Evolutionary conservation across 2,113 vertebrate species (phyloP).

Genomic region (Chaetura pelagica): DNA sequence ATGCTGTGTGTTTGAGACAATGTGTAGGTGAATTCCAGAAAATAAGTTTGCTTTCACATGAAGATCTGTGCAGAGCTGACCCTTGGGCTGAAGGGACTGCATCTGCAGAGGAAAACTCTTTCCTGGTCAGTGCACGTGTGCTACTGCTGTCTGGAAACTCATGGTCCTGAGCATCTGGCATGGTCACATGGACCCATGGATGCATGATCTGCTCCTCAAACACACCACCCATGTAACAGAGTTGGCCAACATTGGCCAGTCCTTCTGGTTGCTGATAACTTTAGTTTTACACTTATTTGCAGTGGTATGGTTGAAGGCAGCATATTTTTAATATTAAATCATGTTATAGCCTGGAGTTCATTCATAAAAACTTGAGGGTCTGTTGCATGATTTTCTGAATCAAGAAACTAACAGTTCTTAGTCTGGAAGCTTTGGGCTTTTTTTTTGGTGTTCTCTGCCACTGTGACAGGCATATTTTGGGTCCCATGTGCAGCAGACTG

Average conservation of each 20-base stretch:
- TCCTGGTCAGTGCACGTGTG: not conserved
- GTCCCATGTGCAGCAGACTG: not conserved
- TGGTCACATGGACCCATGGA: not conserved
- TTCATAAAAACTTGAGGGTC: not conserved
- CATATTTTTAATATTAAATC: not conserved
- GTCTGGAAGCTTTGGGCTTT: not conserved
- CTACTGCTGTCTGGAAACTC: not conserved
- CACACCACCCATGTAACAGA: not conserved
- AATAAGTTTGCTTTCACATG: not conserved
- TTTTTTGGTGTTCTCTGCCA: not conserved
- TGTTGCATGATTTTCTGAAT: not conserved
- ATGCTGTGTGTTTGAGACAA: not conserved
- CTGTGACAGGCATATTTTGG: not conserved
- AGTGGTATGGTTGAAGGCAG: not conserved
- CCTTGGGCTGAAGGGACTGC: not conserved
- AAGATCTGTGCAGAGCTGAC: not conserved
- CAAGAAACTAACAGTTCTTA: not conserved
- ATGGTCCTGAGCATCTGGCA: not conserved
- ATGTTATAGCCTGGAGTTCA: not conserved
- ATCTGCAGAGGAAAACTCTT: not conserved
- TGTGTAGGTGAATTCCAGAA: not conserved
- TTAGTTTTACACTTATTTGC: not conserved
- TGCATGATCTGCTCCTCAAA: not conserved
- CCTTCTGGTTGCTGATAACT: not conserved
- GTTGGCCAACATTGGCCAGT: not conserved